Evolutionary conservation across 2,113 vertebrate genomes (phyloP).

Genomic region (Microtus oregoni): DNA sequence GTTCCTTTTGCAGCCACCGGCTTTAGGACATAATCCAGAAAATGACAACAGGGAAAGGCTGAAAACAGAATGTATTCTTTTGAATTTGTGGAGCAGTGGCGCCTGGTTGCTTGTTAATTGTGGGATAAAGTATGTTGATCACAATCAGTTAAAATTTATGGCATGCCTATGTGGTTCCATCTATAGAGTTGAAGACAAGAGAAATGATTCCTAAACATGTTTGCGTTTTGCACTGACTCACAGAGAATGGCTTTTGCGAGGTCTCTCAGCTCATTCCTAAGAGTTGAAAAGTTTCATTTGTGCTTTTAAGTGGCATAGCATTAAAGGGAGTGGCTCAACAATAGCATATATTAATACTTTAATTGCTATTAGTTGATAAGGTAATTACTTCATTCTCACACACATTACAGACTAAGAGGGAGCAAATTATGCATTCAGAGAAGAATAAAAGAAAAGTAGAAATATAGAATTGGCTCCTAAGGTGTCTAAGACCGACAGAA

Average conservation of each 20-base stretch:
- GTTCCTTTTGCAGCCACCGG: neutral
- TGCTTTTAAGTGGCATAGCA: neutral
- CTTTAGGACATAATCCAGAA: constrained; percentile 23
- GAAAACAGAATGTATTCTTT: constrained; percentile 40
- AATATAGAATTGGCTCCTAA: neutral
- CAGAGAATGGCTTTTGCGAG: constrained; percentile 12
- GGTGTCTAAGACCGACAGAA: neutral
- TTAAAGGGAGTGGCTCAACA: neutral
- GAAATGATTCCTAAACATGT: neutral
- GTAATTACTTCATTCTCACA: neutral
- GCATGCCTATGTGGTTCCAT: neutral
- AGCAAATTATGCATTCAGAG: neutral
- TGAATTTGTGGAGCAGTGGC: constrained; percentile 16
- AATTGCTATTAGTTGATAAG: neutral
- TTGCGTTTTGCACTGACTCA: neutral
- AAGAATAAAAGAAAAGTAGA: neutral
- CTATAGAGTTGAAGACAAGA: neutral
- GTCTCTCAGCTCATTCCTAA: neutral
- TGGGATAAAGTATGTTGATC: constrained; percentile 65
- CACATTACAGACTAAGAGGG: neutral
- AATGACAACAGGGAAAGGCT: neutral
- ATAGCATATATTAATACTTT: neutral
- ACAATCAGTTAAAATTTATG: constrained; percentile 60
- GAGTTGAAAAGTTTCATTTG: neutral
- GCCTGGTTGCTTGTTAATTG: constrained; percentile 45